Base-by-base conservation (phyloP, 1,140 invertebrate species). In the Musca vetustissima region DNA sequence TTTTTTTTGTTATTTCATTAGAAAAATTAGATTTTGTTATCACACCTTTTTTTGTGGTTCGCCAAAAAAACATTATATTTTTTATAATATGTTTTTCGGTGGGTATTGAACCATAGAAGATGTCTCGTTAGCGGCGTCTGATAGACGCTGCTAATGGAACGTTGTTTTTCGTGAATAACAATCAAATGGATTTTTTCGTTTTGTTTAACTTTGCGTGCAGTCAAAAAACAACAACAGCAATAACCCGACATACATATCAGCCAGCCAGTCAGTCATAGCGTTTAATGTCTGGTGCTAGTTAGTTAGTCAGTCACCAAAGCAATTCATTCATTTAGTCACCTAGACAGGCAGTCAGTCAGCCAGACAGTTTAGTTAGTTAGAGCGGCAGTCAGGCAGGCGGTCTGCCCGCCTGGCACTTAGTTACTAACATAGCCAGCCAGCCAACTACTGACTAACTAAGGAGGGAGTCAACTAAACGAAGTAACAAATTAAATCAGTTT, bases 201-300 rank as follows among this genome's bases (percentile, higher is more conserved):
- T 22, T 66, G 3, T 48, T 43, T 28, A 1, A 22, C 25, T 28
- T 65, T 64, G 50, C 68, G 59, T 69, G 68, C 32, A 57, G 28
- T 47, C 57, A 55, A 43, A 43, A 52, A 69, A 53, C 24, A 69
- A 65, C 59, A 55, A 69, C 43, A 55, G 64, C 28, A 48, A 43
- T 55, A 67, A 43, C 50, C 13, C 17, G 36, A 43, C 28, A 43
- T 47, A 21, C 21, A 36, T 24, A 47, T 19, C 28, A 43, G 59
- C 17, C 28, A 43, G 28, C n/a, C 15, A 49, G 48, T 14, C 49
- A 66, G 22, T 49, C 36, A 43, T 28, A 43, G 36, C 36, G 36
- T 43, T 11, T 28, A 28, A 28, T 28, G 28, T 28, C 28, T 28
- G 8, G 28, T 8, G 36, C 36, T 43, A 43, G 36, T 22, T 22